phyloP scores from a whole-genome alignment of 1,140 invertebrate species.

The Drosophila guanche region DNA sequence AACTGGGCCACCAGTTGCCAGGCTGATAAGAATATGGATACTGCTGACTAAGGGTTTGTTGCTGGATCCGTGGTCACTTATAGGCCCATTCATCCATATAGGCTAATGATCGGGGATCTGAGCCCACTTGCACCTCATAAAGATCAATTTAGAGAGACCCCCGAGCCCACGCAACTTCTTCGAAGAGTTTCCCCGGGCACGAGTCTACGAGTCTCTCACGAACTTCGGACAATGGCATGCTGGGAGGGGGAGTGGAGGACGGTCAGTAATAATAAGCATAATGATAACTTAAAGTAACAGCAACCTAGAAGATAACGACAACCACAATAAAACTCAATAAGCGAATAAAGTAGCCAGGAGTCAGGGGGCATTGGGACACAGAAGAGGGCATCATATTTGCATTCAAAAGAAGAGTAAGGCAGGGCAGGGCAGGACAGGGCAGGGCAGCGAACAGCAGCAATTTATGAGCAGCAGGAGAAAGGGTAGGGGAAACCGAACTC shows the following conservation, averaged over 20 bases:
- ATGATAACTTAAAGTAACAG: conserved; percentile 50
- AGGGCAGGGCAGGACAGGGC: background rate
- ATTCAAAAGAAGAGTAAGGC: conserved; percentile 16
- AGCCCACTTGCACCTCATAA: conserved; percentile 41
- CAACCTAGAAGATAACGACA: conserved; percentile 46
- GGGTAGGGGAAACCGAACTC: background rate
- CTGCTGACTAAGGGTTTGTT: background rate
- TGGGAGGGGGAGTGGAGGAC: background rate
- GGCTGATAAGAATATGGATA: conserved; percentile 7
- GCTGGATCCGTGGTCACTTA: background rate
- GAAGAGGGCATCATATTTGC: conserved; percentile 60
- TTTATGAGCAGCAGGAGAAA: conserved; percentile 57
- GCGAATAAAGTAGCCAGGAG: conserved; percentile 56
- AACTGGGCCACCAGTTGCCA: conserved; percentile 10
- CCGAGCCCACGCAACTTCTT: conserved; percentile 11
- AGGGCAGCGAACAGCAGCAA: conserved; percentile 10
- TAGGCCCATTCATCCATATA: conserved; percentile 1
- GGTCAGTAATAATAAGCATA: conserved; percentile 59
- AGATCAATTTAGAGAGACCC: conserved; percentile 43
- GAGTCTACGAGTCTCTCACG: conserved; percentile 3
- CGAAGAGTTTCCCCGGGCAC: conserved; percentile 12
- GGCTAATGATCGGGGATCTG: background rate
- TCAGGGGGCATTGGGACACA: background rate
- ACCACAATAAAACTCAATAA: conserved; percentile 73
- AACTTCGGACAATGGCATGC: conserved; percentile 25